Evolutionary conservation across 2,113 vertebrate genomes (phyloP).

Genomic region (Lonchura striata): DNA sequence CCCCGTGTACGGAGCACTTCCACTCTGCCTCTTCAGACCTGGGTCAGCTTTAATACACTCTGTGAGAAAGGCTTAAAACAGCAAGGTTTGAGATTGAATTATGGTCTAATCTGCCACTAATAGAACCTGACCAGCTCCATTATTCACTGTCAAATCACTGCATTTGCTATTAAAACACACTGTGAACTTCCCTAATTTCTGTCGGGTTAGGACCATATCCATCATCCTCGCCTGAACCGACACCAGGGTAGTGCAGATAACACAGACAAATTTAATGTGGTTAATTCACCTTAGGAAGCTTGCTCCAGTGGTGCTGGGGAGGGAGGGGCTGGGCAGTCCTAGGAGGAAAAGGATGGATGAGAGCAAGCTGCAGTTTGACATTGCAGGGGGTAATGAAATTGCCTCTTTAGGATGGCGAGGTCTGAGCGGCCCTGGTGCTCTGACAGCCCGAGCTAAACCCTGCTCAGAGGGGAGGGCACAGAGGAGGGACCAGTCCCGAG

Average conservation of each 20-base stretch:
- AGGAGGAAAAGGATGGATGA: slow-evolving; percentile 59
- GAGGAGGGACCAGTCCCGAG: not conserved
- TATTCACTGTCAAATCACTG: slow-evolving; percentile 60
- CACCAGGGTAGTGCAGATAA: slow-evolving; percentile 40
- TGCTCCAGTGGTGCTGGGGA: not conserved
- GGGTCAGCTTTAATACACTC: slow-evolving; percentile 53
- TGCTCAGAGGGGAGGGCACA: not conserved
- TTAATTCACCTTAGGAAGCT: slow-evolving; percentile 51
- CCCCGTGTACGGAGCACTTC: not conserved
- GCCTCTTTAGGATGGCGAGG: not conserved
- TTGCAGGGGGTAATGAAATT: not conserved
- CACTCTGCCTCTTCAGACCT: not conserved
- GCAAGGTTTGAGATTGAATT: slow-evolving; percentile 54
- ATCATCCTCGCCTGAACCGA: slow-evolving; percentile 37
- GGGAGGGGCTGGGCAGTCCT: slow-evolving; percentile 53
- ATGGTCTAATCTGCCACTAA: slow-evolving; percentile 63
- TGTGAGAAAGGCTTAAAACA: slow-evolving; percentile 45
- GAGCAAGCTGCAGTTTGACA: slow-evolving; percentile 28
- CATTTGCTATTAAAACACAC: slow-evolving; percentile 59
- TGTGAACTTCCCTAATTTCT: slow-evolving; percentile 63
- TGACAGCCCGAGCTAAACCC: not conserved
- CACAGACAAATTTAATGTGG: slow-evolving; percentile 46
- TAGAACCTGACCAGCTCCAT: slow-evolving; percentile 59
- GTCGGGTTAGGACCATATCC: slow-evolving; percentile 49
- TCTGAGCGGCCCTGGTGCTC: not conserved